Evolutionary conservation across 2,888 invertebrate genomes (phyloP).

Genomic region (Melieria omissa): DNA sequence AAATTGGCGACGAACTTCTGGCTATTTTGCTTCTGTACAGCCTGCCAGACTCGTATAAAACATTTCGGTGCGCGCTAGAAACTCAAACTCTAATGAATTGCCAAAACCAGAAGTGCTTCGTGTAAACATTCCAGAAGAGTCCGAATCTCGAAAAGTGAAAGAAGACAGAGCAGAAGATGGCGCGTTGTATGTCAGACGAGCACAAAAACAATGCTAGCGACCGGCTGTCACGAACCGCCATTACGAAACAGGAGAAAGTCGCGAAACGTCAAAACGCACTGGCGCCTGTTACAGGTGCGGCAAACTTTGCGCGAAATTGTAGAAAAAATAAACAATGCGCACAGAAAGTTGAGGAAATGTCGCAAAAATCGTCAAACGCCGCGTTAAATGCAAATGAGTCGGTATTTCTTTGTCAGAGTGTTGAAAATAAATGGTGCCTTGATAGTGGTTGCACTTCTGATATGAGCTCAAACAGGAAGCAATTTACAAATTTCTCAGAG

Average conservation of each 20-base stretch:
- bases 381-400: background rate
- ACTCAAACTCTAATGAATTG: constrained; percentile 33
- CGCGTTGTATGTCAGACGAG: constrained; percentile 15
- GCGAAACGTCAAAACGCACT: constrained; percentile 1
- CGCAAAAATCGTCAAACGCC: background rate
- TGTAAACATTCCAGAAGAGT: constrained; percentile 33
- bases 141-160: constrained; percentile 25
- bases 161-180: constrained; percentile 27
- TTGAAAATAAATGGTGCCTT: constrained; percentile 34
- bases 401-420: constrained; percentile 22
- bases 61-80: constrained; percentile 34
- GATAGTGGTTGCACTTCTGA: constrained; percentile 32
- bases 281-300: constrained; percentile 29
- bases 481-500: background rate
- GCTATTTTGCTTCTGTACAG: constrained; percentile 57
- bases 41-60: constrained; percentile 19
- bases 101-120: constrained; percentile 30
- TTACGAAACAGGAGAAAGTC: constrained; percentile 5
- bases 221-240: background rate
- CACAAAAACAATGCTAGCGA: background rate
- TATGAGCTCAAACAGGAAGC: constrained; percentile 24
- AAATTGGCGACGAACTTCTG: constrained; percentile 52
- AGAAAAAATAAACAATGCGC: constrained; percentile 10
- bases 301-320: constrained; percentile 31
- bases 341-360: background rate